phyloP scores from a whole-genome alignment of 2,113 vertebrate species.

The Peromyscus maniculatus region DNA sequence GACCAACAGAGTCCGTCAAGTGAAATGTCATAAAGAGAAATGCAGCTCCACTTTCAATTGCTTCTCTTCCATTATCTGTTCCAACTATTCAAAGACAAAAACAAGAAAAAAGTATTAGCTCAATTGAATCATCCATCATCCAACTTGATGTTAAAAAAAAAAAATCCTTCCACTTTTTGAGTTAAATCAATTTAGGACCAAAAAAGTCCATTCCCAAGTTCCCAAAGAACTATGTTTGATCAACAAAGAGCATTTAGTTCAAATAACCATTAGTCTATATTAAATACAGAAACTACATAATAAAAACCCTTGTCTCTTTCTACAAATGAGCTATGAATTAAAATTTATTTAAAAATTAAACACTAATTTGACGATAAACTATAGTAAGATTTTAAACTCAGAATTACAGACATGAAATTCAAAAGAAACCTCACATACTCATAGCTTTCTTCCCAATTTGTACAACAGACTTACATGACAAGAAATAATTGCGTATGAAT shows the following conservation, averaged over 20 bases:
- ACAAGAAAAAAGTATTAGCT: constrained; percentile 62
- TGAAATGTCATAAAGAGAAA: constrained; percentile 96
- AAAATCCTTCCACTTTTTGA: not conserved
- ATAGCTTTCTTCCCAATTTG: constrained; percentile 1
- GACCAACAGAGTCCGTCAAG: constrained; percentile 92
- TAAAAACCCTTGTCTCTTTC: constrained; percentile 6
- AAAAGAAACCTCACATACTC: not conserved
- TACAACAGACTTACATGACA: not conserved
- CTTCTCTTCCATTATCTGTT: constrained; percentile 92
- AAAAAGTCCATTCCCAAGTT: constrained; percentile 26
- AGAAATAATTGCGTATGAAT: not conserved
- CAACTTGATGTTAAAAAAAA: not conserved
- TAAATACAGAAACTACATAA: constrained; percentile 42
- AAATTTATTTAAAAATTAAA: constrained; percentile 54
- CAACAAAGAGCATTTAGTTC: not conserved
- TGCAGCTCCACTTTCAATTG: constrained; percentile 94
- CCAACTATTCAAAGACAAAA: constrained; percentile 91
- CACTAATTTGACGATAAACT: not conserved
- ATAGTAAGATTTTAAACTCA: not conserved
- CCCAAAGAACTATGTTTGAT: constrained; percentile 8
- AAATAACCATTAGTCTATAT: constrained; percentile 36
- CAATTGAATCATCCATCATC: not conserved
- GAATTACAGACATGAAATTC: not conserved
- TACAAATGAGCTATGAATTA: constrained; percentile 23
- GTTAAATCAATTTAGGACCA: not conserved